Evolutionary conservation across 2,113 vertebrate genomes (phyloP).

Genomic region (Myxocyprinus asiaticus): DNA sequence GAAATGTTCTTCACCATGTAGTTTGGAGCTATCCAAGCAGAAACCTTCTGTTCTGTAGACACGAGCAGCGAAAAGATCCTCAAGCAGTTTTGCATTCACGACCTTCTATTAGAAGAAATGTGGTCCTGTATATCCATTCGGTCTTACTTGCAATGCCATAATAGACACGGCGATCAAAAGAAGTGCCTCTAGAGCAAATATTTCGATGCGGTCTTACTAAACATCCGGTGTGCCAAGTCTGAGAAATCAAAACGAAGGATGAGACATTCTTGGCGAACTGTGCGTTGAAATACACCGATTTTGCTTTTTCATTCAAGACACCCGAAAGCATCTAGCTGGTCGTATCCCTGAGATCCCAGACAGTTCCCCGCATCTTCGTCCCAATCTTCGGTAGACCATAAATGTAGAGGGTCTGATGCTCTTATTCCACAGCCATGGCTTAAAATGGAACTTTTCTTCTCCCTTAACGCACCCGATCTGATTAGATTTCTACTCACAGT

Average conservation of each 20-base stretch:
- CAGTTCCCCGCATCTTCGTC: slow-evolving; percentile 28
- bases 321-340: slow-evolving; percentile 19
- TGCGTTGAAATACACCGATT: background rate
- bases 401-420: background rate
- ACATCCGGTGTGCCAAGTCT: slow-evolving; percentile 19
- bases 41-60: background rate
- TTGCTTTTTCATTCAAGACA: background rate
- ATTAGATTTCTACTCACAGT: slow-evolving; percentile 95
- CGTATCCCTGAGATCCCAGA: slow-evolving; percentile 20
- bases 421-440: slow-evolving; percentile 52
- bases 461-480: slow-evolving; percentile 70
- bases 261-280: slow-evolving; percentile 6
- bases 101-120: slow-evolving; percentile 31
- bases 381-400: slow-evolving; percentile 19
- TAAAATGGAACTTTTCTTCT: slow-evolving; percentile 65
- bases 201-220: background rate
- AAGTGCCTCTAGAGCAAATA: slow-evolving; percentile 61
- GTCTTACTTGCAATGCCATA: slow-evolving; percentile 51
- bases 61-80: background rate
- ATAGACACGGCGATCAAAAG: slow-evolving; percentile 31
- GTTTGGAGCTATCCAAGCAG: slow-evolving; percentile 62
- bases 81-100: slow-evolving; percentile 5
- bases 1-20: slow-evolving; percentile 56
- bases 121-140: slow-evolving; percentile 1
- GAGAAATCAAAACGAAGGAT: slow-evolving; percentile 23